phyloP scores from a whole-genome alignment of 2,113 vertebrate species.

The Petromus typicus region DNA sequence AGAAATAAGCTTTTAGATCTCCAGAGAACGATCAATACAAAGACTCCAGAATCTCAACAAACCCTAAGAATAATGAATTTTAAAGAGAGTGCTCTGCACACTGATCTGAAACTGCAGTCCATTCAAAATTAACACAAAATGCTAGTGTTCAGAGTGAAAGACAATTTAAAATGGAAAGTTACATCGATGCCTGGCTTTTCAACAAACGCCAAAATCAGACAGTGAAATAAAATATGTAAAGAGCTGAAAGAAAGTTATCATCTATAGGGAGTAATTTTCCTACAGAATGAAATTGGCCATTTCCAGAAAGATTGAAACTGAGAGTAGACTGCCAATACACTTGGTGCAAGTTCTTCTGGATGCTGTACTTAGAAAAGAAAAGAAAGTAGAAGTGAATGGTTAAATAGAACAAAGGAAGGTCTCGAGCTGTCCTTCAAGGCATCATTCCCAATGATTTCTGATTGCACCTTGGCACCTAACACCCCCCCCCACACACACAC shows the following conservation, averaged over 20 bases:
- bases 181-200: not conserved
- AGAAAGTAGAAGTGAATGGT: too few relatives aligned
- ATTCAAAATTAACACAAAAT: not conserved
- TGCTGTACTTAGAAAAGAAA: not conserved
- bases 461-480: too few relatives aligned
- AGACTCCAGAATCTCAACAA: not conserved
- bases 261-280: not conserved
- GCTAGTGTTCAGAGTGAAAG: not conserved
- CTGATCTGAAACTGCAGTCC: not conserved
- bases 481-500: too few relatives aligned
- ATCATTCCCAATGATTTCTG: too few relatives aligned
- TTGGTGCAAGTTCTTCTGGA: not conserved
- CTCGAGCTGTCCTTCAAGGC: too few relatives aligned
- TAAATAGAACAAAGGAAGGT: too few relatives aligned
- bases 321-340: not conserved
- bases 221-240: too few relatives aligned
- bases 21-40: not conserved
- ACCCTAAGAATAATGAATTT: not conserved
- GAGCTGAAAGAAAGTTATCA: not conserved
- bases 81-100: not conserved
- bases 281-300: not conserved
- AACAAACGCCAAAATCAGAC: too few relatives aligned
- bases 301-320: not conserved
- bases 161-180: not conserved
- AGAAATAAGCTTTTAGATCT: not conserved